Conservation (phyloP, 2,113 vertebrate genomes). For the Rhodinocichla rosea region DNA sequence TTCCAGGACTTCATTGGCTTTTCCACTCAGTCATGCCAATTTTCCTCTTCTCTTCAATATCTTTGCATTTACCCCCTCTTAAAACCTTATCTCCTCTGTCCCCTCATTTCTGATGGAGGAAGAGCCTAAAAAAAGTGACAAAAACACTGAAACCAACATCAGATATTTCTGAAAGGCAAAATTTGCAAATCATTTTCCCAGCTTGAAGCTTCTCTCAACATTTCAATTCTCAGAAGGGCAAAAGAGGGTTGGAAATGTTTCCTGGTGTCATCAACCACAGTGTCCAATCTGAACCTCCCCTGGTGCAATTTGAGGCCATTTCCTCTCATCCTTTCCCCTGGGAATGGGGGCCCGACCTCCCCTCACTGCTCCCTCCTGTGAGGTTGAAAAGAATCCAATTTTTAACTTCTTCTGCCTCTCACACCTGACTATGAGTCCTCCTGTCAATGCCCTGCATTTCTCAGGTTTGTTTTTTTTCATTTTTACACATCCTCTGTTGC, state of each 20-base stretch:
- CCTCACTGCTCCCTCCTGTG: neutral
- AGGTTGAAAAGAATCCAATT: neutral
- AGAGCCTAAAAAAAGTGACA: neutral
- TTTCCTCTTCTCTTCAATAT: neutral
- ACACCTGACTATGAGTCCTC: neutral
- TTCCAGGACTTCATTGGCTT: slow-evolving; percentile 3
- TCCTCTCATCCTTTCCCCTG: neutral
- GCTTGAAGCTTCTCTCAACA: neutral
- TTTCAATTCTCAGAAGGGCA: neutral
- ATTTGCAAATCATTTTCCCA: neutral
- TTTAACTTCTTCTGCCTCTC: neutral
- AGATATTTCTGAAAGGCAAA: neutral
- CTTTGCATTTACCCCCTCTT: neutral
- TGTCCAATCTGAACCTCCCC: neutral
- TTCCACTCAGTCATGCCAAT: neutral
- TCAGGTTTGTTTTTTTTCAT: neutral
- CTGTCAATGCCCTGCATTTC: neutral
- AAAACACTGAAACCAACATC: neutral
- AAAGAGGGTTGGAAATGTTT: neutral
- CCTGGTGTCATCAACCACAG: neutral
- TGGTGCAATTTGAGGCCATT: neutral
- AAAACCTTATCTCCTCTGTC: neutral
- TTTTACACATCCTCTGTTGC: neutral
- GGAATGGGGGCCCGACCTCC: rapidly evolving
- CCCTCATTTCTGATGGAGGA: neutral